phyloP scores from a whole-genome alignment of 2,113 vertebrate genomes.

The Actenoides lindsayi region DNA sequence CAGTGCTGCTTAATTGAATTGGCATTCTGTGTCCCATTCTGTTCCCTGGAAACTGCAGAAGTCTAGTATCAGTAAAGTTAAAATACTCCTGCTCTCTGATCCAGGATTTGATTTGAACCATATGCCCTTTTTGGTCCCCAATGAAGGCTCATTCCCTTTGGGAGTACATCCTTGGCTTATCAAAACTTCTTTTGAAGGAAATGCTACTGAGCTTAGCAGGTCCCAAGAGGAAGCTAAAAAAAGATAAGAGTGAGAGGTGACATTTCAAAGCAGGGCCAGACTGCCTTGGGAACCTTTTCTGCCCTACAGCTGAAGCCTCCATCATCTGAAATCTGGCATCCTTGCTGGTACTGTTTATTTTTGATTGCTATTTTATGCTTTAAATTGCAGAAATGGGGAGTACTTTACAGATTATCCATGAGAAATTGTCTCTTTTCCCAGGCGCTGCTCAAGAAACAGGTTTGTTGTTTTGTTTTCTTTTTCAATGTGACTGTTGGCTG shows the following conservation, averaged over 20 bases:
- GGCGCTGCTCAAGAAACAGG: background rate
- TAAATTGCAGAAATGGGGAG: background rate
- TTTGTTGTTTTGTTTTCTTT: background rate
- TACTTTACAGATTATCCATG: background rate
- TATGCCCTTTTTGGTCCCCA: slow-evolving; percentile 7
- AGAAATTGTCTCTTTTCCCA: slow-evolving; percentile 6
- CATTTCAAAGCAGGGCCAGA: background rate
- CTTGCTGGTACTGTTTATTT: background rate
- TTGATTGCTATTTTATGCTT: background rate
- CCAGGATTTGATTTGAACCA: slow-evolving; percentile 53
- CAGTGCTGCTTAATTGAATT: slow-evolving; percentile 39
- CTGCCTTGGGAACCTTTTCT: background rate
- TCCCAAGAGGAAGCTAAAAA: slow-evolving; percentile 2
- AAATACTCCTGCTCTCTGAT: slow-evolving; percentile 2
- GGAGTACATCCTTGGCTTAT: slow-evolving; percentile 19
- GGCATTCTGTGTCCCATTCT: background rate
- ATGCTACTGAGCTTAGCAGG: slow-evolving; percentile 5
- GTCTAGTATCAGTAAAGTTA: background rate
- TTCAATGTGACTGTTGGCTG: background rate
- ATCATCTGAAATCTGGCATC: background rate
- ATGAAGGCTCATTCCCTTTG: background rate
- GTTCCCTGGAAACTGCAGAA: background rate
- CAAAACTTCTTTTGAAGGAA: slow-evolving; percentile 7
- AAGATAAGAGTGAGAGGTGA: background rate
- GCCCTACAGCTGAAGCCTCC: background rate